Evolutionary conservation across 2,797 vertebrate species (phyloP), one percentile per base, ranked within the genome.

Genomic region (Xenentodon cancila): DNA sequence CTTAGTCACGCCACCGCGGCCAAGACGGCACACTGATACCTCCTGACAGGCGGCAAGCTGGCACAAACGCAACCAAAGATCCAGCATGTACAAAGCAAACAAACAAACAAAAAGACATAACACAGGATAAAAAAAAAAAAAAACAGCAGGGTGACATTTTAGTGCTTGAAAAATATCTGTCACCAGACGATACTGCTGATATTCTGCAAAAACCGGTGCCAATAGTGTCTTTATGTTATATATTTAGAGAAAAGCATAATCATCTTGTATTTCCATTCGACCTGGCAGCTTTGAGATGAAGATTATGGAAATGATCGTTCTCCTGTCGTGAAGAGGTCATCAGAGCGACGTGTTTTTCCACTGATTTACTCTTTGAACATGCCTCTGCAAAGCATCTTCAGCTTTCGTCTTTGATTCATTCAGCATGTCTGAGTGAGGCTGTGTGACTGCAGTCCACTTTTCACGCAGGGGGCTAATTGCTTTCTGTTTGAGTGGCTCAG

Each of bases 11-110:
- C 84, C 84, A 79, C 59, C 15, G 59, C 3, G 37, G 71, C 71
- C 71, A 55, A 69, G 84, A 72, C 56, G 54, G 43, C 64, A 61
- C 71, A 21, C 64, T 80, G 70, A 85, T 81, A 45, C 51, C 61
- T 82, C 57, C 71, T 81, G 87, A 91, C 85, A 81, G 79, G 72
- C 73, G 71, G 73, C 79, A 63, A 73, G 72, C 77, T 73, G 78
- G 77, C 84, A 71, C 64, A 71, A 75, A 79, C 67, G 62, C 64
- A 74, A 68, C 67, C 44, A 73, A 37, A 73, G 70, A 75, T 49
- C 61, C 62, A 72, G 25, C 50, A 19, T 3, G 15, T 6, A 34
- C 55, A 45, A 6, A 60, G 43, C 20, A 34, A 11, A 51, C 22
- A 49, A 45, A 49, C 15, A 47, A 30, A 22, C 59, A 37, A 16